Base-by-base conservation (phyloP, 2,888 invertebrate genomes). In the Gymnocheta viridis region DNA sequence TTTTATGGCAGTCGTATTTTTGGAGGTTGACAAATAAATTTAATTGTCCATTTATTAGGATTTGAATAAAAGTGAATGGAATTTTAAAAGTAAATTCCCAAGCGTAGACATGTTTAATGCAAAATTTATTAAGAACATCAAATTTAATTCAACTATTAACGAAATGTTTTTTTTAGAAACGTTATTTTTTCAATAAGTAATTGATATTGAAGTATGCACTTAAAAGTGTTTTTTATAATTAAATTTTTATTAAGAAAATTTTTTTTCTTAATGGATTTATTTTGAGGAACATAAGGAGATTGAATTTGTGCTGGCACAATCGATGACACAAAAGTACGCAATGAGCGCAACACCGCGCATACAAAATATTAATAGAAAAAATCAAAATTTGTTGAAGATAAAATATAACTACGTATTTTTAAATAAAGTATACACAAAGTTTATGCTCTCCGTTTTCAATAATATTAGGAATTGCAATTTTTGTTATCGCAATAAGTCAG, bases 1-100 rank as follows among this genome's bases (percentile, higher is more conserved):
- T 76, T 76, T 76, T 76, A 76, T 66, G 44, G 7, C 47, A 24
- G 24, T 54, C 29, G 24, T 12, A 22, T 32, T 5, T 19, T 10
- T 24, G 10, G 54, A 66, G 76, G 64, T 76, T 66, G 74, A 76
- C 66, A 76, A 76, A 66, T 54, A 76, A 56, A 56, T 76, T 54
- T 76, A 44, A 76, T 76, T 64, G 41, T 4, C 29, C 54, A 76
- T 76, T 62, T 44, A 66, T 76, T 64, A 41, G 22, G 2, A 24
- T 66, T 17, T 24, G 7, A 32, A 35, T 51, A 67, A 66, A 76
- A 76, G 56, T 54, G 44, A 76, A 76, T 66, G 44, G 56, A 35
- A n/a, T 32, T 32, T 32, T 6, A 41, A 74, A 17, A 60, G n/a
- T 44, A 12, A 44, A 47, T 6, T 47, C 1, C 10, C n/a, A 14